phyloP scores from a whole-genome alignment of 2,888 invertebrate species.

The Esperia sulphurella region DNA sequence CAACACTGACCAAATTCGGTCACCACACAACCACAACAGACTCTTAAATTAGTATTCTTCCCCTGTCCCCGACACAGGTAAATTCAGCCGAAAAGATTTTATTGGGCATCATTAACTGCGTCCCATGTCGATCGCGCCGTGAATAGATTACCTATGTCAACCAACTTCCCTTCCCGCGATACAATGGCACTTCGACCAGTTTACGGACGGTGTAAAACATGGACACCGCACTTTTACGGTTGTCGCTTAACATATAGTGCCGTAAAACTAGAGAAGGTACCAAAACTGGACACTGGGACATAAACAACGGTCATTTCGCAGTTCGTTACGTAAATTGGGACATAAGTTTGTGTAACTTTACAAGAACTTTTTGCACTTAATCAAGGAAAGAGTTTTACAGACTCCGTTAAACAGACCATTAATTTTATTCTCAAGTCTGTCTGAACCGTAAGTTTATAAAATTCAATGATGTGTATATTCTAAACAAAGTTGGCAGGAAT shows the following conservation, averaged over 20 bases:
- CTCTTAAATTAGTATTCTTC: constrained; percentile 21
- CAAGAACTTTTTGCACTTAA: constrained; percentile 8
- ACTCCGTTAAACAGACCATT: background rate
- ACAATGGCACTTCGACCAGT: constrained; percentile 49
- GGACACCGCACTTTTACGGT: constrained; percentile 63
- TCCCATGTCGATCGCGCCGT: constrained; percentile 32
- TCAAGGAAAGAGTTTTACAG: constrained; percentile 5
- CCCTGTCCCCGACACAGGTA: constrained; percentile 22
- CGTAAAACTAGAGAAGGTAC: constrained; percentile 57
- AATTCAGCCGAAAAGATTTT: constrained; percentile 36
- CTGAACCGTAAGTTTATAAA: background rate
- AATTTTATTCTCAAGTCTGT: background rate
- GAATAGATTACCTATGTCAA: constrained; percentile 35
- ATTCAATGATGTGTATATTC: background rate
- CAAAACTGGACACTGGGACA: constrained; percentile 48
- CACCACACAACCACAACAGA: background rate
- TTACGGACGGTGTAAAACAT: constrained; percentile 68
- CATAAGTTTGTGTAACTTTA: constrained; percentile 43
- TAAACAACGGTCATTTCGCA: constrained; percentile 55
- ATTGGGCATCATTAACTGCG: constrained; percentile 34
- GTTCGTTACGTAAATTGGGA: constrained; percentile 64
- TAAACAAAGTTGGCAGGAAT: background rate
- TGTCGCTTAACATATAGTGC: constrained; percentile 67
- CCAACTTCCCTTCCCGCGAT: constrained; percentile 39
- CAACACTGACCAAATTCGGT: too few relatives aligned